phyloP scores from a whole-genome alignment of 2,797 vertebrate species.

The Ctenochaetus hawaiiensis region DNA sequence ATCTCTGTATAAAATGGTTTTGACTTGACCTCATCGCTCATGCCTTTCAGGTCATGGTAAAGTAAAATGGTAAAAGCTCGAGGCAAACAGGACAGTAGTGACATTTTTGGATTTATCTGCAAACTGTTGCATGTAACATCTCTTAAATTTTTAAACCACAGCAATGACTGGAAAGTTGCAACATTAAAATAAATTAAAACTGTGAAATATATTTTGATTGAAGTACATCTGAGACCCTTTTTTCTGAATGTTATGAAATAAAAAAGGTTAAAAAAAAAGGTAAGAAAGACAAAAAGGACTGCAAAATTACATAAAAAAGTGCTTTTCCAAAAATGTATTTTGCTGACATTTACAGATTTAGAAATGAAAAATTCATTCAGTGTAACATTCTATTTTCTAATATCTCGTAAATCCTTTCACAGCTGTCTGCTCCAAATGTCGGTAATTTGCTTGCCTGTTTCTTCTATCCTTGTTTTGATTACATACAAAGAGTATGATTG shows the following conservation, averaged over 20 bases:
- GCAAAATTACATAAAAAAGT: background rate
- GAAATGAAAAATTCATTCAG: constrained; percentile 6
- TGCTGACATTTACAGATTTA: background rate
- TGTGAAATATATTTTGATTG: background rate
- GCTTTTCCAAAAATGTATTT: background rate
- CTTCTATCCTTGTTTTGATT: no score
- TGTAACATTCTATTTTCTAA: constrained; percentile 43
- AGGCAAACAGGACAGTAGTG: constrained; percentile 14
- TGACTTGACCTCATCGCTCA: constrained; percentile 66
- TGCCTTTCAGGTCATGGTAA: constrained; percentile 49
- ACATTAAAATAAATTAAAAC: background rate
- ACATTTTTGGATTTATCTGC: constrained; percentile 11
- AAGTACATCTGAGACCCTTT: constrained; percentile 4
- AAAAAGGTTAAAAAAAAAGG: background rate
- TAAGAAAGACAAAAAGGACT: no score
- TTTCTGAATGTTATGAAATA: background rate
- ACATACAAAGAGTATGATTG: no score
- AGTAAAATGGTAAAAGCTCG: constrained; percentile 34
- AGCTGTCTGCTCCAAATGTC: no score
- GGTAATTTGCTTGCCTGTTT: no score
- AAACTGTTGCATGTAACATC: background rate
- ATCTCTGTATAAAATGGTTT: constrained; percentile 67
- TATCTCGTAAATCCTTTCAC: constrained; percentile 29
- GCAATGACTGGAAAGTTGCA: background rate
- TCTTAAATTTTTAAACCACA: constrained; percentile 1